phyloP scores from a whole-genome alignment of 2,888 invertebrate species.

The Epirrita christyi region DNA sequence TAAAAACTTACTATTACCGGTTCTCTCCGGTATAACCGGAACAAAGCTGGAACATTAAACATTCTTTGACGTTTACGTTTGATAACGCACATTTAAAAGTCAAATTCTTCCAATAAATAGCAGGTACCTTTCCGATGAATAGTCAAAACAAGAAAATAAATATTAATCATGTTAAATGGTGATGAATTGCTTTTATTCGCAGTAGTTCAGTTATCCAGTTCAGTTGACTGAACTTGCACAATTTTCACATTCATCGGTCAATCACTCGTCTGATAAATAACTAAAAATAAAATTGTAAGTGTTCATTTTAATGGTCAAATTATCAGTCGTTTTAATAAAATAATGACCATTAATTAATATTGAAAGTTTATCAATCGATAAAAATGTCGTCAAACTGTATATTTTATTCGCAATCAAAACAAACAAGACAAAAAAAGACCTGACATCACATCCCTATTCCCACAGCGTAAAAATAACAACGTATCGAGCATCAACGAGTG shows the following conservation, averaged over 20 bases:
- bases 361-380: constrained; percentile 30
- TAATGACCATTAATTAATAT: constrained; percentile 12
- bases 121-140: not conserved
- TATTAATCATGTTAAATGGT: constrained; percentile 32
- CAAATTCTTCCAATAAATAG: constrained; percentile 39
- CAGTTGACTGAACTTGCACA: no score
- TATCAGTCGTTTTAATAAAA: constrained; percentile 9
- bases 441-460: constrained; percentile 75
- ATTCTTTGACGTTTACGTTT: constrained; percentile 57
- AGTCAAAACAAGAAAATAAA: constrained; percentile 28
- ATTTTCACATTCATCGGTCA: constrained; percentile 23
- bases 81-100: constrained; percentile 55
- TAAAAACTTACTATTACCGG: constrained; percentile 65
- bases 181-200: constrained; percentile 16
- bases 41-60: constrained; percentile 59
- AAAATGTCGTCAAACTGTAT: constrained; percentile 37
- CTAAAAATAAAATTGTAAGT: constrained; percentile 15
- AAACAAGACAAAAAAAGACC: constrained; percentile 53
- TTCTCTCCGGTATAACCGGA: constrained; percentile 62
- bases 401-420: constrained; percentile 55
- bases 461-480: constrained; percentile 61
- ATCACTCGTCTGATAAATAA: constrained; percentile 17
- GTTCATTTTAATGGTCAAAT: constrained; percentile 13
- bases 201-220: no score
- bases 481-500: constrained; percentile 52